These are phyloP conservation scores for Sphenodon punctatus DNA, from an alignment of 2,797 vertebrate species.

Conservation along the genomic window DNA sequence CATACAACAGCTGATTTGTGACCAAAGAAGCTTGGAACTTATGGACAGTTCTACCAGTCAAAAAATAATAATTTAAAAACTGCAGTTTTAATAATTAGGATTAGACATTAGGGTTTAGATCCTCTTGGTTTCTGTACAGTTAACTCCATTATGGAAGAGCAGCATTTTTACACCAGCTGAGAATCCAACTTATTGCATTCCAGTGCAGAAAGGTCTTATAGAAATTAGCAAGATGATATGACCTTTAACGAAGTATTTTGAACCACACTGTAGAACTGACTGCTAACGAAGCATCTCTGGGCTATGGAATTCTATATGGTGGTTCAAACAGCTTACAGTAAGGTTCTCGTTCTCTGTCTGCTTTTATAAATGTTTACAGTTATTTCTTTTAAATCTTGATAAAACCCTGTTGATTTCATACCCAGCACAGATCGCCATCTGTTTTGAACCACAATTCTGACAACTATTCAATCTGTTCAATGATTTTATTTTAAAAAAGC, in stretches of 20 bases:
- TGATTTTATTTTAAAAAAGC: not conserved
- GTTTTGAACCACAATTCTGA: slow-evolving; percentile 10
- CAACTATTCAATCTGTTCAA: not conserved
- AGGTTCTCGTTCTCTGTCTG: slow-evolving; percentile 4
- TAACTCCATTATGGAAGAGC: not conserved
- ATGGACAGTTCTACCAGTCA: slow-evolving; percentile 13
- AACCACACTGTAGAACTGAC: not conserved
- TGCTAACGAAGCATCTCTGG: not conserved
- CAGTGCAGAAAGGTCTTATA: fast-evolving
- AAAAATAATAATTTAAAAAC: too few relatives aligned
- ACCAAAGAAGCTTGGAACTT: too few relatives aligned
- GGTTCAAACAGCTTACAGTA: not conserved
- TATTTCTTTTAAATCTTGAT: slow-evolving; percentile 32
- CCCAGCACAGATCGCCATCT: not conserved
- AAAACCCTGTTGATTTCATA: slow-evolving; percentile 11
- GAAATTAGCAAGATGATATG: slow-evolving; percentile 10
- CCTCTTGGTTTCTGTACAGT: not conserved
- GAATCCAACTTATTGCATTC: not conserved
- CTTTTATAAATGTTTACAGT: slow-evolving; percentile 7
- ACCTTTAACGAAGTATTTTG: slow-evolving; percentile 4
- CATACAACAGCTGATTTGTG: too few relatives aligned
- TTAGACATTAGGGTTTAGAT: not conserved
- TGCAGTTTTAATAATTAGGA: too few relatives aligned
- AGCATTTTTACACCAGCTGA: not conserved
- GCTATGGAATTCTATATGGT: not conserved